Base-by-base conservation (phyloP, 2,113 vertebrate species). In the Cyanistes caeruleus region DNA sequence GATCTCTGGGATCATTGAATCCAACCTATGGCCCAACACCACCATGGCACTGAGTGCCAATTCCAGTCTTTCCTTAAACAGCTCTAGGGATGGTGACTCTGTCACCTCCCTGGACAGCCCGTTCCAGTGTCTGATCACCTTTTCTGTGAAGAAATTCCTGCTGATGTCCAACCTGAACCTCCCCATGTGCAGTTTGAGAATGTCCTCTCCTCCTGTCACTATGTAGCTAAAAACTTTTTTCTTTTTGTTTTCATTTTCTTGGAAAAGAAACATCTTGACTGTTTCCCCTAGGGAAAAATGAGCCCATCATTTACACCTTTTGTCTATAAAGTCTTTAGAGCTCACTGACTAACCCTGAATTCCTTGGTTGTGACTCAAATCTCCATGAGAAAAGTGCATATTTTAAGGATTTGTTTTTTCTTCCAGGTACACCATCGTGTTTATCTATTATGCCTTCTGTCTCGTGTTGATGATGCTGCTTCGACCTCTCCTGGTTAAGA, bases 361-460 rank as follows among this genome's bases (percentile, higher is more conserved):
- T 81, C 19, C 37, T 46, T 65, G 5, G 3, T 43, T 76, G 37
- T 55, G n/a, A 69, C 25, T 21, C 2, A 2, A 56, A 44, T 67
- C 35, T 59, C 43, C 28, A 33, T 46, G 31, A 78, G 33, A 21
- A 64, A 52, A 55, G 20, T 25, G 27, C 35, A 55, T 1, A 0
- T 55, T 51, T 56, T 78, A 75, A 72, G 20, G 76, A 48, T 44
- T 1, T 62, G 2, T 49, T 22, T 15, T 28, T 65, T 33, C n/a
- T 85, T 76, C 13, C 94, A 99, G 99, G 64, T 99, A 99, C 93
- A 99, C 99, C 65, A 99, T 99, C 1, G 99, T 99, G 78, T 98
- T 99, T 48, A 99, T 99, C 93, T 99, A 99, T 94, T 99, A 99
- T 0, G 99, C 99, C 1, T 99, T 99, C 97, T 99, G 99, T 95